Evolutionary conservation across 2,113 vertebrate species (phyloP).

Genomic region (Electrona antarctica): DNA sequence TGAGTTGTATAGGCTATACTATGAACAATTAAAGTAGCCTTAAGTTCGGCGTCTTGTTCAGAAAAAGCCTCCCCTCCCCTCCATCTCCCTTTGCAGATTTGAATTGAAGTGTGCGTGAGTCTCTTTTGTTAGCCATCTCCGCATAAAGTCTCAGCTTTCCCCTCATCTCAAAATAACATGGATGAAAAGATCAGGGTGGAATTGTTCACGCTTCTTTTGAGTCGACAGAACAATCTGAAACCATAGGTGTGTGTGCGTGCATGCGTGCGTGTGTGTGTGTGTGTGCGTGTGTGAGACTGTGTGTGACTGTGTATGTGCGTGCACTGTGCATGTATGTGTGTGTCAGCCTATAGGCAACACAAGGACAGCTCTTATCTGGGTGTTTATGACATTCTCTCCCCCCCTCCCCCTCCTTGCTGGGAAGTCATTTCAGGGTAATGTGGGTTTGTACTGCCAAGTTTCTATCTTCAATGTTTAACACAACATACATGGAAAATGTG

Average conservation of each 20-base stretch:
- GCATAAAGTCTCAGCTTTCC: slow-evolving; percentile 16
- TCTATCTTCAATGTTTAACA: slow-evolving; percentile 55
- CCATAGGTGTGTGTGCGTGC: slow-evolving; percentile 16
- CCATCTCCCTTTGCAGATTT: slow-evolving; percentile 3
- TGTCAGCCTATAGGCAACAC: slow-evolving; percentile 25
- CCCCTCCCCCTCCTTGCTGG: slow-evolving; percentile 29
- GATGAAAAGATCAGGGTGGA: too few species aligned
- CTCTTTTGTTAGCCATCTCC: slow-evolving; percentile 28
- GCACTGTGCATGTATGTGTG: background rate
- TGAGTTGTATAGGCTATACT: too few species aligned
- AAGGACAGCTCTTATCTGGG: slow-evolving; percentile 41
- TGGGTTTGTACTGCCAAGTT: slow-evolving; percentile 53
- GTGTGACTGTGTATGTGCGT: too few species aligned
- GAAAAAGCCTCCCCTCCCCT: background rate
- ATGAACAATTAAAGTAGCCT: slow-evolving; percentile 19
- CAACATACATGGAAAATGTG: slow-evolving; percentile 62
- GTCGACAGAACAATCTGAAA: slow-evolving; percentile 2
- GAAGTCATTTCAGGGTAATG: slow-evolving; percentile 37
- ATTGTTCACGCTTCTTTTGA: slow-evolving; percentile 8
- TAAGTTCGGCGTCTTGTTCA: slow-evolving; percentile 14
- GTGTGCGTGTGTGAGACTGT: too few species aligned
- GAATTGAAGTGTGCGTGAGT: slow-evolving; percentile 3
- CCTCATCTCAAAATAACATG: slow-evolving; percentile 1
- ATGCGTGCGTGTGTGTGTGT: too few species aligned
- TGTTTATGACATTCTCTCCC: slow-evolving; percentile 30